These are phyloP conservation scores for Petrocephalus sullivani DNA, from an alignment of 2,797 vertebrate species.

Conservation along the genomic window DNA sequence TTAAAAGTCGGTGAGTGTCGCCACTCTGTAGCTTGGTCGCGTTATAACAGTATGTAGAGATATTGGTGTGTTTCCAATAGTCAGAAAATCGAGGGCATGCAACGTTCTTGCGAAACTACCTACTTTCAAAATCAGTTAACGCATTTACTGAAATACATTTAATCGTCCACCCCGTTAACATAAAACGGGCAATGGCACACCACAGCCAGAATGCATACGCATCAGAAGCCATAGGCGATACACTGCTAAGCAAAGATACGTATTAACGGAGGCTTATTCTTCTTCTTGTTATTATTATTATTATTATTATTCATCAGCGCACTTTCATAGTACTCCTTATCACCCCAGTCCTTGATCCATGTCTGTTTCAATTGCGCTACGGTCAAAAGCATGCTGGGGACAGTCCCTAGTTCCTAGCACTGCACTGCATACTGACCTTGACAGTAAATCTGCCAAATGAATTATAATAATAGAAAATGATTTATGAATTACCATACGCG, in stretches of 20 bases:
- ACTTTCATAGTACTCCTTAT: background rate
- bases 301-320: background rate
- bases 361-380: background rate
- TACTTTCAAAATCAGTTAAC: background rate
- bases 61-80: background rate
- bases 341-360: background rate
- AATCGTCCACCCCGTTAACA: background rate
- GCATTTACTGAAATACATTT: background rate
- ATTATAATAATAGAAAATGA: background rate
- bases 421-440: constrained; percentile 6
- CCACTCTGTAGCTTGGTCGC: background rate
- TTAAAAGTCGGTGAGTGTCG: background rate
- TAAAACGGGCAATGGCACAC: background rate
- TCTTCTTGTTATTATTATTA: no score
- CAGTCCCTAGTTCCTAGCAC: background rate
- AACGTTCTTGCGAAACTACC: background rate
- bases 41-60: background rate
- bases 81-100: background rate
- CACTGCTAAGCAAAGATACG: background rate
- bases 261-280: background rate
- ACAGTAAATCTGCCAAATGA: background rate
- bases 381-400: background rate
- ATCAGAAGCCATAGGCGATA: background rate
- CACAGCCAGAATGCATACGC: background rate
- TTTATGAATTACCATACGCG: background rate